Base-by-base conservation (phyloP, 2,888 invertebrate genomes). In the Eupithecia tripunctaria region DNA sequence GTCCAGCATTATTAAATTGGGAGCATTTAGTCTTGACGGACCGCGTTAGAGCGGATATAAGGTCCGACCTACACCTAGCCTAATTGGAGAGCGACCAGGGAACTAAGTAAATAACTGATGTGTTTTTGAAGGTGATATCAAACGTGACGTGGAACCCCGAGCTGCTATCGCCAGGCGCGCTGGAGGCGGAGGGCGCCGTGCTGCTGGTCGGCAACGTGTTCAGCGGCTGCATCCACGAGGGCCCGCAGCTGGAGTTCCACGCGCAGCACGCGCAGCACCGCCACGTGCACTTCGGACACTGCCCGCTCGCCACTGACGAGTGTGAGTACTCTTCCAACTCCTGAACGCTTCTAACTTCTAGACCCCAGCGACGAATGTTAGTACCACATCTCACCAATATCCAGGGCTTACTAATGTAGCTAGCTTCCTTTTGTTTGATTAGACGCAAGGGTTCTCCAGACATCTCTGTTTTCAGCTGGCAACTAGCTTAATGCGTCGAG, bases 141-240 rank as follows among this genome's bases (percentile, higher is more conserved):
- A 98, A 98, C 91, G 96, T 96, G 69, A 97, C 97, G 1, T 97
- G 96, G 92, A 97, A 97, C 89, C 95, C 96, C 63, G 97, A 97
- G 84, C 95, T 98, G 81, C 93, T 98, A 77, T 95, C 96, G 36
- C 96, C 96, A 80, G 96, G 97, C 79, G 96, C 96, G 82, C 93
- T 96, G 80, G 96, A 96, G 88, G 96, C 96, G 80, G 96, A 95
- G 81, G 96, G 96, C 78, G 96, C 97, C 32, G 96, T 96, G 77
- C 92, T 98, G 81, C 96, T 97, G 78, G 96, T 98, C 76, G 98
- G 98, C 66, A 96, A 96, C 87, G 96, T 96, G 81, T 98, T 97
- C 93, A 96, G 96, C 84, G 98, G 98, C 77, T 98, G 98, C 89
- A 95, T 98, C 76, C 95, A 96, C 82, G 97, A 98, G 94, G 98